A percentile compares a stretch with the other conserved stretches of the same genome.
Conservation (phyloP, 37 sponge, comb jelly and placozoan species). For the Chondrosia reniformis region DNA sequence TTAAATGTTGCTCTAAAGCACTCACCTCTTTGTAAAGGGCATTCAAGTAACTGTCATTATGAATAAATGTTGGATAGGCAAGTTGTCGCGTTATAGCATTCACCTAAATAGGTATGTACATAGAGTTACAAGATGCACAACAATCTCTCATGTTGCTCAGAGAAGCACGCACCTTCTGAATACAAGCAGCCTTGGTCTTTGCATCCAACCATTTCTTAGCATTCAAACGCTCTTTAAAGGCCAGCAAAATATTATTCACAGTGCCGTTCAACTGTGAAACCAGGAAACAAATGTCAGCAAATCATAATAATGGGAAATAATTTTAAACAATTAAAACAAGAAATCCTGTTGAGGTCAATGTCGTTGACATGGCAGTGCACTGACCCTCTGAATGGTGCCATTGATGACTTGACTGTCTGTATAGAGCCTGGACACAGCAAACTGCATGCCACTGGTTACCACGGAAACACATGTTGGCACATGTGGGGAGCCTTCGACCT, state of each 20-base stretch:
- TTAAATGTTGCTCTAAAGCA: not conserved
- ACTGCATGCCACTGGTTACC: slow-evolving; percentile 33
- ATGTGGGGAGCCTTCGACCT: slow-evolving; percentile 17
- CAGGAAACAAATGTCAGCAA: not conserved
- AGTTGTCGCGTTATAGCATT: slow-evolving; percentile 57
- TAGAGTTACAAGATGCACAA: no score
- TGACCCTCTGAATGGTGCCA: slow-evolving; percentile 17
- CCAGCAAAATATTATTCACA: slow-evolving; percentile 30
- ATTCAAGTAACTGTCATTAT: slow-evolving; percentile 35
- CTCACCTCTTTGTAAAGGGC: slow-evolving; percentile 34
- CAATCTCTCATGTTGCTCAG: no score
- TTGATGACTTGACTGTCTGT: slow-evolving; percentile 18
- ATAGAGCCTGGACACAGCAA: slow-evolving; percentile 44
- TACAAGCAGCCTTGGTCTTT: slow-evolving; percentile 30
- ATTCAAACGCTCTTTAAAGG: slow-evolving; percentile 45
- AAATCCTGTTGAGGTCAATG: no score
- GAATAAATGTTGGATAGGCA: slow-evolving; percentile 63
- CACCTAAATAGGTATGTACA: slow-evolving; percentile 2
- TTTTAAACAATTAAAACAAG: no score
- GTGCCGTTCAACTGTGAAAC: slow-evolving; percentile 10
- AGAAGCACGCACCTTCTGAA: slow-evolving; percentile 49
- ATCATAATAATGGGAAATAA: not conserved
- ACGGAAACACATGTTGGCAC: slow-evolving; percentile 34
- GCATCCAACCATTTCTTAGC: slow-evolving; percentile 41
- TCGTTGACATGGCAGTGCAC: not conserved